Base-by-base conservation (phyloP, 2,888 invertebrate genomes). In the Catocala fraxini region DNA sequence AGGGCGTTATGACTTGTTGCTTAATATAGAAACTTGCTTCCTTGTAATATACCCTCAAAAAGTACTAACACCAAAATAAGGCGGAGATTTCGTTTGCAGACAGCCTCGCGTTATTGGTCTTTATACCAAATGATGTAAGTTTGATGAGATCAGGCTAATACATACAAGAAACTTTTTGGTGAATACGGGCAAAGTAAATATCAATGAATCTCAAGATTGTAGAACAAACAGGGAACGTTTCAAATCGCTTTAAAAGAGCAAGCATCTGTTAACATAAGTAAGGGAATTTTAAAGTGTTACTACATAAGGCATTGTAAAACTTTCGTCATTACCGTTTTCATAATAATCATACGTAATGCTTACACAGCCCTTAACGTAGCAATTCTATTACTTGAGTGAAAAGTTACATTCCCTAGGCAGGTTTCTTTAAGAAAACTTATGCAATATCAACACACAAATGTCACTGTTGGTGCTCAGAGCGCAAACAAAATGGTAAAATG, bases 351-450 rank as follows among this genome's bases (percentile, higher is more conserved):
- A 11, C 47, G 41, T 59, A 65, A 47, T n/a, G 47, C 45, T 51
- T 5, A 39, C 53, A 65, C 56, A 73, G 72, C 73, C 51, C 56
- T 62, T 56, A 73, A 65, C 42, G 74, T 70, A 25, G 56, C 43
- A 42, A 57, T 60, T 42, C 34, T 63, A 69, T 69, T 52, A 66
- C 45, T 60, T 58, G 51, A 68, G 56, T 41, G 46, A 56, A 59
- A 74, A 65, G 61, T 55, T 66, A 56, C 39, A 63, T 34, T 61
- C 43, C 49, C 55, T 63, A 56, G 13, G 33, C 63, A 48, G 56
- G 51, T 52, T 62, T 54, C 71, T 73, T 67, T 51, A 59, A 53
- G 41, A 45, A 73, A 77, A 80, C 68, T 79, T 77, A 70, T 58
- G 71, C 62, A 75, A 79, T 73, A 72, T 70, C 63, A 71, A 52